These are phyloP conservation scores for Noctua janthina DNA, from an alignment of 2,888 invertebrate genomes.

Conservation along the genomic window DNA sequence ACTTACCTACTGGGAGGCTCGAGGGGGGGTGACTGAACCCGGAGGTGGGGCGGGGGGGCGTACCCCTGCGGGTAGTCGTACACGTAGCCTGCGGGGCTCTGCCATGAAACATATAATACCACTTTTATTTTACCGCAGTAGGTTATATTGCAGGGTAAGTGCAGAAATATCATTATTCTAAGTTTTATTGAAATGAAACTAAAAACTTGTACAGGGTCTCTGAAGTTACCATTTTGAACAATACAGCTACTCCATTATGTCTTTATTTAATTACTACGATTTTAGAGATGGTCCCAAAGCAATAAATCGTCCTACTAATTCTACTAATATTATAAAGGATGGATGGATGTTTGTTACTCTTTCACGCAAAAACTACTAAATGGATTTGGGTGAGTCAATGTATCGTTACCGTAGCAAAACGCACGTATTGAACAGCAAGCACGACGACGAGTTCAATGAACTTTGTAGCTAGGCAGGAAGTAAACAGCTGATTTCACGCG, in stretches of 20 bases:
- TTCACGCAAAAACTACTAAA: no score
- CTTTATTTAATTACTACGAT: not conserved
- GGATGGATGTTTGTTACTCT: not conserved
- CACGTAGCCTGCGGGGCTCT: slow-evolving; percentile 85
- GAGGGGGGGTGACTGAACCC: slow-evolving; percentile 85
- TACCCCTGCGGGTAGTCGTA: slow-evolving; percentile 88
- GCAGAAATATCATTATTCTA: slow-evolving; percentile 26
- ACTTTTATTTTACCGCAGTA: slow-evolving; percentile 60
- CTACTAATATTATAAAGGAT: not conserved
- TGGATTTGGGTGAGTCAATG: no score
- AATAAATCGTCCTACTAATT: not conserved
- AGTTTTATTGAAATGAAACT: not conserved
- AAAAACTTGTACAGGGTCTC: not conserved
- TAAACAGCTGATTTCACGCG: no score
- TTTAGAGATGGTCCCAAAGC: not conserved
- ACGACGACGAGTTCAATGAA: no score
- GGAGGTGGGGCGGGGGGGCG: slow-evolving; percentile 84
- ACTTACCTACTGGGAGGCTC: slow-evolving; percentile 81
- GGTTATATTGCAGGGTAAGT: not conserved
- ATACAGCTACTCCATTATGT: not conserved
- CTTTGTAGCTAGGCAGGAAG: no score
- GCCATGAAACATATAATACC: slow-evolving; percentile 60
- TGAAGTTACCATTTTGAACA: not conserved
- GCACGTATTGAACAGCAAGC: no score
- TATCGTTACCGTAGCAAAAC: no score